A percentile compares a stretch with the other conserved stretches of the same genome.
These are phyloP conservation scores for Chymomyza procnemis DNA, from an alignment of 2,888 invertebrate species.

Conservation along the genomic window DNA sequence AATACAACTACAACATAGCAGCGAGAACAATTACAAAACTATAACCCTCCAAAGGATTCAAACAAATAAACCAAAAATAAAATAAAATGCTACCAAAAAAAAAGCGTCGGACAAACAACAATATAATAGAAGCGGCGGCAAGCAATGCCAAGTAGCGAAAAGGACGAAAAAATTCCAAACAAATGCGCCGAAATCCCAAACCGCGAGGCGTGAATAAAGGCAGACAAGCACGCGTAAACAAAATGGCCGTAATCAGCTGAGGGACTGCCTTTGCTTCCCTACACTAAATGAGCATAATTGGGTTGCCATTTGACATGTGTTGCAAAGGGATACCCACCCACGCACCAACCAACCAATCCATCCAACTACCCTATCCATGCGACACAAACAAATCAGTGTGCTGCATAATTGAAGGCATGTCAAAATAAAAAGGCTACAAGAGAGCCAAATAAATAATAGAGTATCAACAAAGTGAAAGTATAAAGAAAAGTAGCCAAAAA, in stretches of 20 bases:
- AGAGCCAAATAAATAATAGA: conserved; percentile 1
- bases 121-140: background rate
- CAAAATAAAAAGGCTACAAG: conserved; percentile 13
- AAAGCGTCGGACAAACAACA: background rate
- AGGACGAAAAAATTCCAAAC: background rate
- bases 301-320: conserved; percentile 30
- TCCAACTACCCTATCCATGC: conserved; percentile 11
- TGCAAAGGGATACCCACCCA: background rate
- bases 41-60: conserved; percentile 68
- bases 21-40: conserved; percentile 69
- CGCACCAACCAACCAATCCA: too few species aligned
- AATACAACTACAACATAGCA: conserved; percentile 24
- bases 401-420: conserved; percentile 43
- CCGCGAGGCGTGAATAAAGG: background rate
- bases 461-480: background rate
- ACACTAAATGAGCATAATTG: conserved; percentile 57
- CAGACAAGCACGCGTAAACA: background rate
- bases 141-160: background rate
- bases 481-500: conserved; percentile 1
- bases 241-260: conserved; percentile 41
- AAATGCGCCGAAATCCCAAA: background rate
- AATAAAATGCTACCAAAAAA: conserved; percentile 33
- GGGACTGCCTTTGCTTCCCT: conserved; percentile 40
- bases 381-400: conserved; percentile 38
- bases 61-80: conserved; percentile 62